phyloP scores from a whole-genome alignment of 2,888 invertebrate species.

The Eupithecia vulgata region DNA sequence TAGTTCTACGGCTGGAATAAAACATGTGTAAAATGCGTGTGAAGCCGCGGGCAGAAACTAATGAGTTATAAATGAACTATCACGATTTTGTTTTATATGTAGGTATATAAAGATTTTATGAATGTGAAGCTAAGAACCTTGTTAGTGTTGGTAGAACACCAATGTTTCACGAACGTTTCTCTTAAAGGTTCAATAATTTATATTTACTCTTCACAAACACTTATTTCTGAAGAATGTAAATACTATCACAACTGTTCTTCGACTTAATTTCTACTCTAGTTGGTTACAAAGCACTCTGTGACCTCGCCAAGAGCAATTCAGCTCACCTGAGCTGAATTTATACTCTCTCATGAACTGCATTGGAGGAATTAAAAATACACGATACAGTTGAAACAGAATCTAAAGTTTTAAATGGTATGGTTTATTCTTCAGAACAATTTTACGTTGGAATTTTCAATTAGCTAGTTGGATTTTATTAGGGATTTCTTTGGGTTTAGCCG shows the following conservation, averaged over 20 bases:
- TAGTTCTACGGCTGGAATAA: too few species aligned
- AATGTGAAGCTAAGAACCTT: too few species aligned
- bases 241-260: neutral
- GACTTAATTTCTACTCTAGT: conserved; percentile 14
- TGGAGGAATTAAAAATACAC: conserved; percentile 48
- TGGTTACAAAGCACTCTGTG: neutral
- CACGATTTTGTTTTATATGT: too few species aligned
- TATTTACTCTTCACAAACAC: neutral
- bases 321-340: conserved; percentile 63
- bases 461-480: conserved; percentile 15
- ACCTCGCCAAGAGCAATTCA: conserved; percentile 38
- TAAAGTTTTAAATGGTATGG: conserved; percentile 36
- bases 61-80: too few species aligned
- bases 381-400: conserved; percentile 35
- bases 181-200: too few species aligned
- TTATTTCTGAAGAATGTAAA: neutral
- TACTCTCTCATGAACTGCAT: conserved; percentile 61
- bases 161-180: too few species aligned
- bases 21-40: too few species aligned
- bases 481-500: neutral
- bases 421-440: conserved; percentile 34
- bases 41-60: too few species aligned
- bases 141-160: too few species aligned
- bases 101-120: too few species aligned
- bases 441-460: conserved; percentile 26